Base-by-base conservation (phyloP, 2,797 vertebrate species). In the Chanos chanos region DNA sequence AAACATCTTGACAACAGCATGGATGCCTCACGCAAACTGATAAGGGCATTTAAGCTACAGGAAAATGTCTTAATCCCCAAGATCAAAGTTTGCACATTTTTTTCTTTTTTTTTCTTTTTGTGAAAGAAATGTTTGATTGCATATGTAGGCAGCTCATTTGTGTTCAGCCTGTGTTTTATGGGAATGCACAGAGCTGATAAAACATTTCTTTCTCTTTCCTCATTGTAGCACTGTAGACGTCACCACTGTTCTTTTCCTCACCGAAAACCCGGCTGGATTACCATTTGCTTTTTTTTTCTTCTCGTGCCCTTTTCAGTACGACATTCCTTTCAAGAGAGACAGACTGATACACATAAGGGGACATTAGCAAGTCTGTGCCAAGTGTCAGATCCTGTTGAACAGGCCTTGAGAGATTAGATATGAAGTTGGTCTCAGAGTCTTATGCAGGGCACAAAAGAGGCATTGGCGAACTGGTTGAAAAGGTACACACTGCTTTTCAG, bases 271-370 rank as follows among this genome's bases (percentile, higher is more conserved):
- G 4, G 28, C n/a, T 31, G 48, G 15, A 19, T 51, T 34, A 30
- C 12, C 31, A 12, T 33, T 40, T 27, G 18, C 18, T 30, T 34
- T 64, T 50, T 21, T 15, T 13, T 51, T 13, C 27, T 9, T 40
- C 5, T 19, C 44, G 10, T 18, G 27, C 33, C 12, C 13, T 62
- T 36, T 62, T 24, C 48, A 48, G 12, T 31, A 51, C 47, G 55
- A 54, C 41, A 50, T 33, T 50, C 52, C 51, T 45, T 22, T 61
- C 48, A 12, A 15, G 54, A 34, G 5, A 40, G 47, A 43, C 62
- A 21, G n/a, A 30, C 25, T 5, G 10, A 27, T 13, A 47, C 52
- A 56, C 56, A 57, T 61, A 58, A 53, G 40, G 15, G 28, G 21
- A 62, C 21, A 43, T 54, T 48, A 48, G 65, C 15, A 21, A 33